Percentiles rank a stretch among this genome's conserved stretches.
phyloP scores from a whole-genome alignment of 2,113 vertebrate species.

The Columba livia region DNA sequence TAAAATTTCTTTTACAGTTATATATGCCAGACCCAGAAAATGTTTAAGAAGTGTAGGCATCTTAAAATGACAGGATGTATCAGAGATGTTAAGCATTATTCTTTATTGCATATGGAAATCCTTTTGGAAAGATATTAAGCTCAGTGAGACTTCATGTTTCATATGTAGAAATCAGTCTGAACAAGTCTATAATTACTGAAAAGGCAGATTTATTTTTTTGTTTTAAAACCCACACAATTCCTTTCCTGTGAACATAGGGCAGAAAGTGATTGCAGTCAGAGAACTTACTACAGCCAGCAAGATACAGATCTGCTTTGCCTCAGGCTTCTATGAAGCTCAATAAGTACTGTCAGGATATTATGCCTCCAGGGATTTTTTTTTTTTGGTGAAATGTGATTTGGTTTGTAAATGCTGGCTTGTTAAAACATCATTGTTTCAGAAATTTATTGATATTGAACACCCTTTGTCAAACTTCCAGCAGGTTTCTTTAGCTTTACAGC shows the following conservation, averaged over 20 bases:
- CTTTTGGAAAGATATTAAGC: neutral
- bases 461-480: neutral
- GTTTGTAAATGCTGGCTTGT: neutral
- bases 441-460: neutral
- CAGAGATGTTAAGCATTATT: neutral
- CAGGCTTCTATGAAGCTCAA: neutral
- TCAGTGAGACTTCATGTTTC: neutral
- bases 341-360: neutral
- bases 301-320: neutral
- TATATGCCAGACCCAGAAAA: neutral
- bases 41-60: neutral
- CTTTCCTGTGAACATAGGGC: neutral
- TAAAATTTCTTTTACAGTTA: neutral
- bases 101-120: neutral
- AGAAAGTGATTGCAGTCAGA: neutral
- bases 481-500: neutral
- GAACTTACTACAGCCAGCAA: neutral
- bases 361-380: neutral
- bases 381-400: neutral
- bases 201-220: neutral
- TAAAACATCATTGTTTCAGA: neutral
- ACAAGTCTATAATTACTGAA: neutral
- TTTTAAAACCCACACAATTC: neutral
- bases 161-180: neutral
- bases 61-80: neutral